Base-by-base conservation (phyloP, 2,113 vertebrate genomes). In the Ophiodon elongatus region DNA sequence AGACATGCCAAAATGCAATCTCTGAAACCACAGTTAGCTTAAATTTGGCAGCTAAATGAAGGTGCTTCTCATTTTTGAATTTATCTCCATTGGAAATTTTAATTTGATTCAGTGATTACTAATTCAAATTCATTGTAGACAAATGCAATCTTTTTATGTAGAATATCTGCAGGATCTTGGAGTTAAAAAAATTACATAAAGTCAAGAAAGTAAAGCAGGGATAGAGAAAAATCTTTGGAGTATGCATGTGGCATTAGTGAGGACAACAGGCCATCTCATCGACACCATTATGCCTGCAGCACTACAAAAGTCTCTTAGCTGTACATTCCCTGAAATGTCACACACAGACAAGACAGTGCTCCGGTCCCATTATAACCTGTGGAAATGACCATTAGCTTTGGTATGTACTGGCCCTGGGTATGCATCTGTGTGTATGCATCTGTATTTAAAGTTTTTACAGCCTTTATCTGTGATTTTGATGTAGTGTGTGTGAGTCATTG, bases 401-500 rank as follows among this genome's bases (percentile, higher is more conserved):
- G 14, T n/a, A 17, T 52, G 19, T 17, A 8, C 72, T 66, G 73
- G 11, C 23, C 68, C 54, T 76, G 8, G 76, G 31, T 66, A 10
- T 66, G 27, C 11, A 15, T 8, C 1, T 60, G 50, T 8, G 35
- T 50, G 60, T 52, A 8, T 15, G 23, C 29, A 3, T 54, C 14
- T 83, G 73, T 71, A 56, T 81, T 73, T 67, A 57, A 79, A 33
- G 54, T 56, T 43, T 77, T 71, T 29, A 23, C 27, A 68, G 59
- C 17, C 43, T 76, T 83, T 85, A 57, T 54, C 29, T 37, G 63
- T 54, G 68, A 63, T 78, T 84, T 74, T 80, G 65, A 86, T 82
- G 60, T 33, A 31, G 47, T 57, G 63, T 27, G 21, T 78, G 79
- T 56, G 80, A 79, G 77, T 73, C 83, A 87, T 69, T 83, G 84